Conservation (phyloP, 2,113 vertebrate genomes). For the Lucifuga dentata region DNA sequence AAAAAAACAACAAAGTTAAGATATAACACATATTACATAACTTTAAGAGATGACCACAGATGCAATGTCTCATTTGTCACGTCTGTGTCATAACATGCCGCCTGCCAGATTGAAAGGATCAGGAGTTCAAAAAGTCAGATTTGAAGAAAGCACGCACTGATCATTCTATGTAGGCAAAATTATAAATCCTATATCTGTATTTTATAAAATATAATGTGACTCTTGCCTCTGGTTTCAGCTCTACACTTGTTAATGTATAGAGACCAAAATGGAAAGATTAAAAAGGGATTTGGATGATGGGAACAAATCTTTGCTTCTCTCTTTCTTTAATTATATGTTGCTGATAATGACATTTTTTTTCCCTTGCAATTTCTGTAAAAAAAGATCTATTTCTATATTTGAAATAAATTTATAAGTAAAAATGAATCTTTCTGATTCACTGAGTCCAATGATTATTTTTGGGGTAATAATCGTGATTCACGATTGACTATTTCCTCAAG, state of each 20-base stretch:
- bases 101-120: constrained; percentile 7
- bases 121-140: constrained; percentile 2
- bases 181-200: constrained; percentile 16
- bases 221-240: constrained; percentile 55
- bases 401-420: constrained; percentile 86
- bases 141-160: constrained; percentile 4
- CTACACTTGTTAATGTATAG: constrained; percentile 26
- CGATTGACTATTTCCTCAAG: neutral
- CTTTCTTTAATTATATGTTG: constrained; percentile 69
- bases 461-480: neutral
- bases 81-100: constrained; percentile 8
- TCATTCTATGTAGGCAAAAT: constrained; percentile 13
- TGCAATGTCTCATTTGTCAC: constrained; percentile 1
- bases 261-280: constrained; percentile 51
- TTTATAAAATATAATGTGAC: constrained; percentile 44
- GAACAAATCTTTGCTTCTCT: constrained; percentile 63
- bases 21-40: too few species aligned
- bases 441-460: neutral
- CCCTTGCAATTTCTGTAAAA: constrained; percentile 83
- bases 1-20: too few species aligned
- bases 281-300: constrained; percentile 46
- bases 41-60: too few species aligned
- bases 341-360: constrained; percentile 73
- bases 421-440: constrained; percentile 46
- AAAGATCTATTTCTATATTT: constrained; percentile 89